These are phyloP conservation scores for Laticauda colubrina DNA, from an alignment of 2,113 vertebrate genomes.

Conservation along the genomic window DNA sequence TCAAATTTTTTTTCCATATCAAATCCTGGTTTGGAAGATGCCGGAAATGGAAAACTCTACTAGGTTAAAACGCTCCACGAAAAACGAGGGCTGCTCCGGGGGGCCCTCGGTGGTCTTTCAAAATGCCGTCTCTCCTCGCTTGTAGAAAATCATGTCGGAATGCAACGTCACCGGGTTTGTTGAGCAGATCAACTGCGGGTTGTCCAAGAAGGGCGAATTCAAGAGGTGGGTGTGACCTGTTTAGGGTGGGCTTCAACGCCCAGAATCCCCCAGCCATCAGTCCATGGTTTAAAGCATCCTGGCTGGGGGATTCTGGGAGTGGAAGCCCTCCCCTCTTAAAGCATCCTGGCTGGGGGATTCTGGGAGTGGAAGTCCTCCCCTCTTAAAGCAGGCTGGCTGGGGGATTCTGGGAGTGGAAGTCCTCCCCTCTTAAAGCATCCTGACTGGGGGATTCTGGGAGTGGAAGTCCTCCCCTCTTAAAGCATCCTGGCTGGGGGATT, in stretches of 20 bases:
- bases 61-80: not conserved
- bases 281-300: too few species aligned
- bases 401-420: not conserved
- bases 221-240: slow-evolving; percentile 68
- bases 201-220: slow-evolving; percentile 69
- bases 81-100: not conserved
- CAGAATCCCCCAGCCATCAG: too few species aligned
- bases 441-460: too few species aligned
- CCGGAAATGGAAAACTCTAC: not conserved
- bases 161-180: slow-evolving; percentile 75
- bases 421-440: too few species aligned
- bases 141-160: slow-evolving; percentile 67
- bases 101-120: not conserved
- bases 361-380: too few species aligned
- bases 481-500: not conserved
- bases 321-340: too few species aligned
- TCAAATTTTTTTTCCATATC: not conserved
- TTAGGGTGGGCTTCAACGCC: accelerated
- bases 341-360: too few species aligned
- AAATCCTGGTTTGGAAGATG: not conserved
- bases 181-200: slow-evolving; percentile 74
- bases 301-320: not conserved
- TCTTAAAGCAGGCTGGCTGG: not conserved
- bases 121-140: not conserved
- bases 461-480: not conserved